A percentile compares a stretch with the other conserved stretches of the same genome.
These are phyloP conservation scores for Mnemiopsis leidyi DNA, from an alignment of 37 sponge, comb jelly and placozoan genomes.

Conservation along the genomic window DNA sequence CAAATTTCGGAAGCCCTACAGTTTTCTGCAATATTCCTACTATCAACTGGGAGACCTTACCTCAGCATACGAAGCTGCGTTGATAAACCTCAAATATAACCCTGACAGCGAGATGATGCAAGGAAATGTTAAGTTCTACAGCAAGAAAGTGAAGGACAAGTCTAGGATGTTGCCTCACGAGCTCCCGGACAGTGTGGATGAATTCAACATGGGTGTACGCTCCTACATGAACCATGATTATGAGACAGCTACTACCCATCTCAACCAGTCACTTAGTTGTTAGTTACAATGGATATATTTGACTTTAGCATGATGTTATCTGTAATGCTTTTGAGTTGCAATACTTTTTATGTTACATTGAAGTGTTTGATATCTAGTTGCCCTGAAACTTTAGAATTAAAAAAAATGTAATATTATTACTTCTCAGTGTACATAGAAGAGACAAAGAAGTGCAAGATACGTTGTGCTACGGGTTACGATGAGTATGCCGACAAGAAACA, in stretches of 20 bases:
- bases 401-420: too few species aligned
- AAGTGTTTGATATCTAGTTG: too few species aligned
- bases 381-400: too few species aligned
- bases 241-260: background rate
- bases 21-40: constrained; percentile 22
- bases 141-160: background rate
- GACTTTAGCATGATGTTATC: too few species aligned
- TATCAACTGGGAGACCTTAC: constrained; percentile 4
- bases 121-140: constrained; percentile 5
- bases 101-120: background rate
- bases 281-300: too few species aligned
- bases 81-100: background rate
- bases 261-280: background rate
- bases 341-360: too few species aligned
- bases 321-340: too few species aligned
- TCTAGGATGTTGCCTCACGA: background rate
- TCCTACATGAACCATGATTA: background rate
- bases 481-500: background rate
- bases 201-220: background rate
- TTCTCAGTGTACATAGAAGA: constrained; percentile 39
- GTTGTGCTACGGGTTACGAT: constrained; percentile 31
- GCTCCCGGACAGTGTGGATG: background rate
- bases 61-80: constrained; percentile 3
- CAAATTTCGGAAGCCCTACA: constrained; percentile 2
- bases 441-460: background rate